Base-by-base conservation (phyloP, 2,888 invertebrate genomes). In the Euplexia lucipara region DNA sequence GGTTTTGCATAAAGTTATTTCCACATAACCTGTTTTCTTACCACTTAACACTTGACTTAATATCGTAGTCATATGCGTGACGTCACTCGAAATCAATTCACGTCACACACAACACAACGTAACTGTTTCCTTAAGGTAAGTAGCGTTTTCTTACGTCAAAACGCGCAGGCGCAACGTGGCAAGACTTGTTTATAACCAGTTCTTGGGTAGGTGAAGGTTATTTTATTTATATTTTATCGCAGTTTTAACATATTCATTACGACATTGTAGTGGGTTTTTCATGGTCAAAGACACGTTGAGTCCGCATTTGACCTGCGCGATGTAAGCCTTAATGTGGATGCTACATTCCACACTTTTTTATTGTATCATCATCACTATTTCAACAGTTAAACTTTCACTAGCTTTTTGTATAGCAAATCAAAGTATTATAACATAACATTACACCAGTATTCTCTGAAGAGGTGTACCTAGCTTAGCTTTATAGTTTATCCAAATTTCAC, bases 141-240 rank as follows among this genome's bases (percentile, higher is more conserved):
- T 7, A 16, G 8, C 9, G n/a, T 20, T 3, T 10, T 34, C 12
- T 59, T 53, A 68, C 70, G 70, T 53, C 51, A n/a, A 20, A 32
- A 18, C 14, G 39, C 0, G 18, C n/a, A n/a, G 0, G 32, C 41
- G 35, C 39, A 52, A 42, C 14, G 32, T 39, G n/a, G 8, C 14
- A 9, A 14, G 45, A 73, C 45, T 16, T 41, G 58, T 67, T 37
- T 37, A 2, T 37, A 52, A 58, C 75, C 47, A 1, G 58, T 57
- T 51, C 14, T 7, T 20, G 14, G 44, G 10, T 51, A 12, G 10
- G 62, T 60, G 35, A 74, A 74, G 75, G 68, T 67, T 26, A 8
- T 41, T 41, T 41, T 52, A 57, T 72, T 48, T 42, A 48, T 47
- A 39, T 18, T n/a, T 51, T 44, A 44, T n/a, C 0, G 9, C 7